A percentile compares a stretch with the other conserved stretches of the same genome.
phyloP scores from a whole-genome alignment of 2,797 vertebrate genomes.

The Botia almorhae region DNA sequence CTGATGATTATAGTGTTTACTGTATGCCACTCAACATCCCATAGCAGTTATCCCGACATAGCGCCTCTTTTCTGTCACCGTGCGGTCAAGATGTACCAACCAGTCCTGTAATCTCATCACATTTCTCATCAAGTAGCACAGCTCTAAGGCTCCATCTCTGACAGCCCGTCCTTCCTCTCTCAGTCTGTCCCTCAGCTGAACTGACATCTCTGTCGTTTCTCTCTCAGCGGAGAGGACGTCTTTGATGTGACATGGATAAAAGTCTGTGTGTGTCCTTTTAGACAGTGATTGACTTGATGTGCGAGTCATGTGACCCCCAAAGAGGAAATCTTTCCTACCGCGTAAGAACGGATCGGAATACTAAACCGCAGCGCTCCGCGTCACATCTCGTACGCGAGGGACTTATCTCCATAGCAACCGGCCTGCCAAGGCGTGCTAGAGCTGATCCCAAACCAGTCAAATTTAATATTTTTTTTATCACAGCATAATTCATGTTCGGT shows the following conservation, averaged over 20 bases:
- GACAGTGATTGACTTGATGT: conserved; percentile 49
- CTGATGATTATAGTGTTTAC: neutral
- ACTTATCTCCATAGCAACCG: conserved; percentile 75
- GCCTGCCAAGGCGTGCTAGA: conserved; percentile 53
- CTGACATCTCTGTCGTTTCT: conserved; percentile 55
- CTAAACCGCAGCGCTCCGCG: conserved; percentile 61
- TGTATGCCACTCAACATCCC: conserved; percentile 56
- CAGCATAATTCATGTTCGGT: conserved; percentile 20
- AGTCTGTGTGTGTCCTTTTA: conserved; percentile 42
- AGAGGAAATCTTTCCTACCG: conserved; percentile 28
- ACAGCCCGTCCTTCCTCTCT: conserved; percentile 67
- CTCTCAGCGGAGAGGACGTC: conserved; percentile 59
- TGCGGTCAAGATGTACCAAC: conserved; percentile 53
- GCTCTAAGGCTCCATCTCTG: conserved; percentile 63
- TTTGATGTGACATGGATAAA: conserved; percentile 64
- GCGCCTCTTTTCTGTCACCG: conserved; percentile 44
- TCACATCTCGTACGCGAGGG: conserved; percentile 68
- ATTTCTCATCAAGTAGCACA: conserved; percentile 43
- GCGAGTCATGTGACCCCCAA: conserved; percentile 25
- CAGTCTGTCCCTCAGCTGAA: conserved; percentile 66
- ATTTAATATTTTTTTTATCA: conserved; percentile 65
- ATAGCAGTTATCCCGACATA: conserved; percentile 33
- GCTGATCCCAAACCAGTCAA: conserved; percentile 57
- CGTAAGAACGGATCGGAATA: conserved; percentile 56
- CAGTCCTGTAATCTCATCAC: conserved; percentile 65